A percentile compares a stretch with the other conserved stretches of the same genome.
phyloP scores from a whole-genome alignment of 2,113 vertebrate genomes.

The Mus spicilegus region DNA sequence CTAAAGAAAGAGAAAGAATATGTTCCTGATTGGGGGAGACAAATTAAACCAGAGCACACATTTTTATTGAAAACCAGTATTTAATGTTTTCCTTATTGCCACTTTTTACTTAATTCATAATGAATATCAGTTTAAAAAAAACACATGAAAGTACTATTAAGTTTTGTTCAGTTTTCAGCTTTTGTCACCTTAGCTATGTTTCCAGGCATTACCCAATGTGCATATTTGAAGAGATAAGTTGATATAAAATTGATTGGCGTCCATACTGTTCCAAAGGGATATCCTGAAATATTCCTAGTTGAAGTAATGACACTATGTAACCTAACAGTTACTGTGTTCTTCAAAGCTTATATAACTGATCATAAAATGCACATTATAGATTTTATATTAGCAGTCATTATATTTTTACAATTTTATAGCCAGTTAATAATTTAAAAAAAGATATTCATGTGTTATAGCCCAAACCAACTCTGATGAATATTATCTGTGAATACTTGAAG shows the following conservation, averaged over 20 bases:
- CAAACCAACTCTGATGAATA: constrained; percentile 28
- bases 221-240: constrained; percentile 47
- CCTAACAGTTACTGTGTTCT: constrained; percentile 4
- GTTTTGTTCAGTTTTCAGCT: constrained; percentile 81
- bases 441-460: neutral
- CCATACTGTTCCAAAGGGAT: constrained; percentile 13
- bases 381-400: constrained; percentile 57
- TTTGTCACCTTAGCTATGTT: constrained; percentile 69
- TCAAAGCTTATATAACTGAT: constrained; percentile 71
- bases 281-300: constrained; percentile 27
- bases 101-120: constrained; percentile 82
- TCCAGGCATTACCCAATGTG: constrained; percentile 73
- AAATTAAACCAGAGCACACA: constrained; percentile 59
- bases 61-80: constrained; percentile 69
- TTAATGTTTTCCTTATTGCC: constrained; percentile 72
- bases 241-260: constrained; percentile 53
- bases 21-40: neutral
- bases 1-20: neutral
- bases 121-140: constrained; percentile 79
- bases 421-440: constrained; percentile 56
- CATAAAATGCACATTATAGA: constrained; percentile 49
- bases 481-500: constrained; percentile 11
- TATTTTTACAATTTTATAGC: constrained; percentile 62
- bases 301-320: constrained; percentile 27
- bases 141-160: constrained; percentile 62